A percentile compares a stretch with the other conserved stretches of the same genome.
These are phyloP conservation scores for Taenioides sp. DNA, from an alignment of 2,797 vertebrate genomes.

Conservation along the genomic window DNA sequence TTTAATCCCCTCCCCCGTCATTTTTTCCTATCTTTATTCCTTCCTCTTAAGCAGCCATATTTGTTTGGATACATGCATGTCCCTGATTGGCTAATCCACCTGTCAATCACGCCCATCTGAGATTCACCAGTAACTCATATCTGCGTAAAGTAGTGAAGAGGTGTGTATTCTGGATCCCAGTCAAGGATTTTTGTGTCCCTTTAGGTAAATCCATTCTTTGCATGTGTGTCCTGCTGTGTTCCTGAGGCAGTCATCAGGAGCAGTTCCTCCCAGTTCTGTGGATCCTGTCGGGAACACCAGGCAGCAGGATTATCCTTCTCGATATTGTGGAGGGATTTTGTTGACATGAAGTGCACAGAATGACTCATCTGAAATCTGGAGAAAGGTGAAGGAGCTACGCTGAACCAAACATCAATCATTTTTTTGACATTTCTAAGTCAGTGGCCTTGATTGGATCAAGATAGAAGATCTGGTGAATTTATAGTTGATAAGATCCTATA, in stretches of 20 bases:
- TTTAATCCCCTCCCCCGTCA: no score
- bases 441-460: background rate
- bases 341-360: background rate
- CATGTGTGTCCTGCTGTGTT: background rate
- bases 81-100: no score
- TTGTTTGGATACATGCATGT: no score
- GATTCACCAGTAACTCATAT: no score
- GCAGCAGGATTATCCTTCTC: slow-evolving; percentile 1
- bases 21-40: no score
- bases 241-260: background rate
- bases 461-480: background rate
- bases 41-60: no score
- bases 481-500: background rate
- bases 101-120: no score
- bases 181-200: background rate
- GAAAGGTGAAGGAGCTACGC: background rate
- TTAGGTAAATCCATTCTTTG: background rate
- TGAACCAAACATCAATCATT: background rate
- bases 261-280: background rate
- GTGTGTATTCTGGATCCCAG: no score
- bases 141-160: no score
- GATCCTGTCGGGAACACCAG: background rate
- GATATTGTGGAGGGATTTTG: background rate
- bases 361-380: background rate
- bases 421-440: background rate